Evolutionary conservation across 2,113 vertebrate genomes (phyloP), one percentile per base, ranked within the genome.

Genomic region (Bufo gargarizans): DNA sequence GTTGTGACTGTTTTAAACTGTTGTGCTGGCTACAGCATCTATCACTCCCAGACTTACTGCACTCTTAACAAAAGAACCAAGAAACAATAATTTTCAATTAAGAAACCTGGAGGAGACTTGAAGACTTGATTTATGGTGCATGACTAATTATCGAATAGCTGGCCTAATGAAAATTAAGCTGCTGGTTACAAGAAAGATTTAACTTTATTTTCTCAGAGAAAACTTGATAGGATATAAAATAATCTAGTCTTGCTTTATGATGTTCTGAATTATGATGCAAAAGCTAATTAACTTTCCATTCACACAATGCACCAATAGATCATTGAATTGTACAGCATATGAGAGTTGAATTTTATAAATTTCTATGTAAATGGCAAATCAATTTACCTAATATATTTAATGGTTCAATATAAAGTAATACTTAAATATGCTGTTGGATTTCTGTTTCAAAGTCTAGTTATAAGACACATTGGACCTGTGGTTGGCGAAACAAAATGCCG

Each of bases 71-170:
- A 95, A 94, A 95, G 93, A 95, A 84, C 91, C 94, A 95, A 95
- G 93, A 96, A 96, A 96, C 94, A 95, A 97, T 96, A 95, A 95
- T 97, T 97, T 97, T 99, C 97, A 98, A 98, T 98, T 98, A 98
- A 97, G 94, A 95, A 94, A 96, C 95, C 94, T 94, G 93, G 95
- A 96, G 95, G 97, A 96, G 95, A 98, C 95, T 97, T 95, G 93
- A 94, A 90, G 93, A 95, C 95, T 97, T 99, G 96, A 98, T 99
- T 99, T 97, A 98, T 98, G 95, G 95, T 90, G 96, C 96, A 96
- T 95, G 94, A 96, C 96, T 97, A 97, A 99, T 99, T 99, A 97
- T 94, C 92, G 87, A 95, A 94, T 94, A 95, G 93, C 94, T 94
- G 92, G 92, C 92, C 93, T 96, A 97, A 97, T 97, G 96, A 97